phyloP scores from a whole-genome alignment of 2,113 vertebrate species.

The Atractosteus spatula region DNA sequence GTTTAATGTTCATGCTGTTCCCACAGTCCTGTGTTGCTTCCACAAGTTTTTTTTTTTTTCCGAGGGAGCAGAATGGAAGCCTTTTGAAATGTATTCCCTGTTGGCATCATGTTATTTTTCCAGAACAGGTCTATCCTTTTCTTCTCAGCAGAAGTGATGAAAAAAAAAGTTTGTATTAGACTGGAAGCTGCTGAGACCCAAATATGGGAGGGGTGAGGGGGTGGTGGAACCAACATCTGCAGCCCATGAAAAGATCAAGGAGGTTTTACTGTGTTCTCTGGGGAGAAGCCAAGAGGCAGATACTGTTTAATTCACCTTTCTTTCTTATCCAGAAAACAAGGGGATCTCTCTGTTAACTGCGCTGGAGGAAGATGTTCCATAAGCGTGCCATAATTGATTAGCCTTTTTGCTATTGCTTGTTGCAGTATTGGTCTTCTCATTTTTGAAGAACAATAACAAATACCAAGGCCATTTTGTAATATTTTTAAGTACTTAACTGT shows the following conservation, averaged over 20 bases:
- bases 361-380: too few species aligned
- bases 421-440: too few species aligned
- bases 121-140: not conserved
- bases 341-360: too few species aligned
- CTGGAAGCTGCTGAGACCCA: not conserved
- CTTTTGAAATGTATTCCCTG: slow-evolving; percentile 2
- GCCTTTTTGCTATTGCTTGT: too few species aligned
- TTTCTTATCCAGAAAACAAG: too few species aligned
- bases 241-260: not conserved
- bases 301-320: too few species aligned
- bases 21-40: not conserved
- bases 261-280: not conserved
- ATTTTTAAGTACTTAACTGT: too few species aligned
- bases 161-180: not conserved
- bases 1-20: slow-evolving; percentile 1
- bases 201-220: not conserved
- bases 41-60: not conserved
- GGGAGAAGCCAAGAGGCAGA: not conserved
- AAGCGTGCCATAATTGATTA: too few species aligned
- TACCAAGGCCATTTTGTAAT: too few species aligned
- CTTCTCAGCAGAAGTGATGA: not conserved
- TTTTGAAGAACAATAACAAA: too few species aligned
- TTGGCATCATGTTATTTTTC: not conserved
- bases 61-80: not conserved
- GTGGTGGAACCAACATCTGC: not conserved